Evolutionary conservation across 2,113 vertebrate species (phyloP).

Genomic region (Ochotona curzoniae): DNA sequence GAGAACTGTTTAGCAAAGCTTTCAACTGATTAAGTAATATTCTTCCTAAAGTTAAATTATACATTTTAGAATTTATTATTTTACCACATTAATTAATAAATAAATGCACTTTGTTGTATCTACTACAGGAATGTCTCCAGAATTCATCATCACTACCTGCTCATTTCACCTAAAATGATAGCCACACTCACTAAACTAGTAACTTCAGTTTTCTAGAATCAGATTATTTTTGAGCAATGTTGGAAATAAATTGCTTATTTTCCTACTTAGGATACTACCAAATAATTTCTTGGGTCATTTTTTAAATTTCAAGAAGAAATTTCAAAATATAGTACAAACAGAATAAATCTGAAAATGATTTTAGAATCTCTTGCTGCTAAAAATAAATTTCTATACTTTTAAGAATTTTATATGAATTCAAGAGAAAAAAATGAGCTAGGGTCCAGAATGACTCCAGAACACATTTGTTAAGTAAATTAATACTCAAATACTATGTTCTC

Average conservation of each 20-base stretch:
- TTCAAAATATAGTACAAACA: conserved; percentile 36
- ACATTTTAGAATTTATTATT: conserved; percentile 41
- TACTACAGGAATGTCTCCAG: conserved; percentile 6
- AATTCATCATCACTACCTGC: neutral
- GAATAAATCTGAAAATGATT: conserved; percentile 53
- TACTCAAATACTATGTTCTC: neutral
- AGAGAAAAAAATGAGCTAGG: conserved; percentile 39
- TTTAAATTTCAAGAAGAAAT: conserved; percentile 40
- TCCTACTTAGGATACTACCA: conserved; percentile 39
- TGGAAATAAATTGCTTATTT: conserved; percentile 34
- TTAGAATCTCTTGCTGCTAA: neutral
- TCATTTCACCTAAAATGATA: neutral
- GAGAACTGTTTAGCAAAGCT: neutral
- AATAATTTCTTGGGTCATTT: conserved; percentile 34
- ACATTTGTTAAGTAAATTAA: neutral
- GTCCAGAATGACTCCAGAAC: neutral
- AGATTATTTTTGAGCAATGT: conserved; percentile 39
- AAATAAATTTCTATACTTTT: neutral
- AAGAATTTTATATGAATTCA: conserved; percentile 37
- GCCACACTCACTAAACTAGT: neutral
- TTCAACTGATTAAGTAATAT: neutral
- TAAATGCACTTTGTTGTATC: conserved; percentile 23
- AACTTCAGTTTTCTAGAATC: conserved; percentile 34
- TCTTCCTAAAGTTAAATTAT: conserved; percentile 8
- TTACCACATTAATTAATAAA: conserved; percentile 33